Evolutionary conservation across 37 sponge, comb jelly and placozoan species (phyloP).

Genomic region (Corticium candelabrum): DNA sequence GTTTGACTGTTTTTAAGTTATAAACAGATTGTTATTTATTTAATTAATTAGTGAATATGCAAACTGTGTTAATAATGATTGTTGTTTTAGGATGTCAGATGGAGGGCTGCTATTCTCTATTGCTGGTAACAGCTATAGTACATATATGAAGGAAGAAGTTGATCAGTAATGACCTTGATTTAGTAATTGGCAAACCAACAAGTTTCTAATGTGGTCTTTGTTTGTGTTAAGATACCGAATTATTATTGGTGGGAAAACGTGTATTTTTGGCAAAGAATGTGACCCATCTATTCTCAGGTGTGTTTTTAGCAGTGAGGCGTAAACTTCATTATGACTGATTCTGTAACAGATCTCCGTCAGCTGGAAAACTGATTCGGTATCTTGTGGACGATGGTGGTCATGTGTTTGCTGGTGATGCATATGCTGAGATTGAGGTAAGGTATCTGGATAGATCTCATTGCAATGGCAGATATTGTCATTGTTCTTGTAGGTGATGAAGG

Average conservation of each 20-base stretch:
- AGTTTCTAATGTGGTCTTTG: too few species aligned
- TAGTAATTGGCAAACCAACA: too few species aligned
- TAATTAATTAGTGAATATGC: too few species aligned
- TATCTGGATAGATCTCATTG: neutral
- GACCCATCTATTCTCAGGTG: conserved; percentile 79
- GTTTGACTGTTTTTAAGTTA: too few species aligned
- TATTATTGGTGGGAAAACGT: conserved; percentile 75
- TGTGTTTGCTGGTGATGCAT: conserved; percentile 51
- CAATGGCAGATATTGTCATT: neutral
- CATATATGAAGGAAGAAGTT: conserved; percentile 88
- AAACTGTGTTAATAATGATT: too few species aligned
- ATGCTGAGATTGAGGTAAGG: conserved; percentile 81
- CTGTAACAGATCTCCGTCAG: conserved; percentile 55
- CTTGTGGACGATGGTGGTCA: conserved; percentile 73
- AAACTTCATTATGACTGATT: neutral
- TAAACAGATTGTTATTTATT: too few species aligned
- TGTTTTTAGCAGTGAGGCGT: neutral
- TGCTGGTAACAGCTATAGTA: conserved; percentile 70
- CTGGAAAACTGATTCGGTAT: conserved; percentile 88
- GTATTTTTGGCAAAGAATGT: conserved; percentile 94
- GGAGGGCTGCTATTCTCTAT: conserved; percentile 72
- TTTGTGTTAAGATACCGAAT: conserved; percentile 28
- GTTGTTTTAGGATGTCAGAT: conserved; percentile 68
- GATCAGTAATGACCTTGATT: conserved; percentile 36
- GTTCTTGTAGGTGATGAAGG: conserved; percentile 75